These are phyloP conservation scores for Gambelia wislizenii DNA, from an alignment of 2,797 vertebrate species.

Conservation along the genomic window DNA sequence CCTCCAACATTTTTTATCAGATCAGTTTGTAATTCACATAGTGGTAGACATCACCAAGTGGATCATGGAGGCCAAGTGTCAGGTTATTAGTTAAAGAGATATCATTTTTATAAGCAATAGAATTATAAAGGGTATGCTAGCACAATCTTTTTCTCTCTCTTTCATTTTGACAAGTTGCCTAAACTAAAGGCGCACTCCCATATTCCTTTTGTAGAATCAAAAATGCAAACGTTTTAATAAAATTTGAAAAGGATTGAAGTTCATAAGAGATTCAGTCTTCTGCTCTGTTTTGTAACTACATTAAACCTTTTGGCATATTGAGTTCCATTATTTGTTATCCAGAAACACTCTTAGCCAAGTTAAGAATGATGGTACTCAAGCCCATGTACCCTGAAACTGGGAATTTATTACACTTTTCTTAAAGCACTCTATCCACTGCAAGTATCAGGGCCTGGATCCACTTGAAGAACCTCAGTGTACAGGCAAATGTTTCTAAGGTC, in stretches of 20 bases:
- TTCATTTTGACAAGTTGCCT: too few species aligned
- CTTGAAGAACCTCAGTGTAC: neutral
- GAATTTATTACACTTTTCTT: too few species aligned
- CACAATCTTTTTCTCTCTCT: too few species aligned
- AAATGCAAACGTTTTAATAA: neutral
- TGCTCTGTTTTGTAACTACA: neutral
- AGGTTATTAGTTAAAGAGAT: too few species aligned
- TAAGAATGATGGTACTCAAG: neutral
- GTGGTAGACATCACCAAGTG: too few species aligned
- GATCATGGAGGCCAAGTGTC: too few species aligned
- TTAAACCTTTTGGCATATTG: neutral
- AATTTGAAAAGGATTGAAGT: neutral
- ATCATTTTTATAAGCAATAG: too few species aligned
- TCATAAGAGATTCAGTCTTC: neutral
- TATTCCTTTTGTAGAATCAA: neutral
- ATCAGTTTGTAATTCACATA: too few species aligned
- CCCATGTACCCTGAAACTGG: too few species aligned
- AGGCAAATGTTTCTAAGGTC: neutral
- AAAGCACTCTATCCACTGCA: neutral
- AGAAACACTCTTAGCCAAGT: neutral
- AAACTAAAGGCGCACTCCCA: too few species aligned
- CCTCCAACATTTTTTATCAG: too few species aligned
- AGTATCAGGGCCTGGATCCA: neutral
- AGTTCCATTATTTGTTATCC: neutral
- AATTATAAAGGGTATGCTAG: too few species aligned